Percentiles rank a stretch among this genome's conserved stretches.
These are phyloP conservation scores for Eleutherodactylus coqui DNA, from an alignment of 2,797 vertebrate genomes.

Conservation along the genomic window DNA sequence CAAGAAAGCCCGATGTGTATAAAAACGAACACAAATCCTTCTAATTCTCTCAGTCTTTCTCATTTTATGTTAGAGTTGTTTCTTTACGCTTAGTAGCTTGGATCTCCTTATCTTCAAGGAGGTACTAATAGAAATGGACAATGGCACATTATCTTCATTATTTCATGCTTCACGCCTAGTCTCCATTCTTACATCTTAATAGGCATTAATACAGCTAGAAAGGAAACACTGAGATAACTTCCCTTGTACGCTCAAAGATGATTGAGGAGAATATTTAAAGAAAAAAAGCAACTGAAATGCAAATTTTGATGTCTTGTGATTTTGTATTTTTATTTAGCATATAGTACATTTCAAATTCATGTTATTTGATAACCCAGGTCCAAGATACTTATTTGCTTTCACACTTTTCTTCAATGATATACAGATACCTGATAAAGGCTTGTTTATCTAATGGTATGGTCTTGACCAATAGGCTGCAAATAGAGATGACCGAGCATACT, in stretches of 20 bases:
- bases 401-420: too few relatives aligned
- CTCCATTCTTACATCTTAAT: constrained; percentile 18
- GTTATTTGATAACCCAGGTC: too few relatives aligned
- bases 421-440: too few relatives aligned
- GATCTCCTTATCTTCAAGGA: constrained; percentile 19
- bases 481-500: too few relatives aligned
- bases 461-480: too few relatives aligned
- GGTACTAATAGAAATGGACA: constrained; percentile 40
- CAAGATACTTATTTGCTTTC: too few relatives aligned
- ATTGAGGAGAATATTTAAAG: constrained; percentile 28
- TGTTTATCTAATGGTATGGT: too few relatives aligned
- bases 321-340: neutral
- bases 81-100: constrained; percentile 49
- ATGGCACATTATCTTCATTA: constrained; percentile 34
- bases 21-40: constrained; percentile 54
- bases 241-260: constrained; percentile 42
- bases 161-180: constrained; percentile 24
- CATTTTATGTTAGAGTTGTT: constrained; percentile 27
- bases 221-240: neutral
- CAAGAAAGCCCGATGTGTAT: constrained; percentile 59
- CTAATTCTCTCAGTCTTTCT: constrained; percentile 48
- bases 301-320: neutral
- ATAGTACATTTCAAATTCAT: neutral
- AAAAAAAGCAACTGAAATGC: constrained; percentile 17
- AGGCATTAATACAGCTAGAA: constrained; percentile 24